Base-by-base conservation (phyloP, 2,888 invertebrate species). In the Ochlodes sylvanus region DNA sequence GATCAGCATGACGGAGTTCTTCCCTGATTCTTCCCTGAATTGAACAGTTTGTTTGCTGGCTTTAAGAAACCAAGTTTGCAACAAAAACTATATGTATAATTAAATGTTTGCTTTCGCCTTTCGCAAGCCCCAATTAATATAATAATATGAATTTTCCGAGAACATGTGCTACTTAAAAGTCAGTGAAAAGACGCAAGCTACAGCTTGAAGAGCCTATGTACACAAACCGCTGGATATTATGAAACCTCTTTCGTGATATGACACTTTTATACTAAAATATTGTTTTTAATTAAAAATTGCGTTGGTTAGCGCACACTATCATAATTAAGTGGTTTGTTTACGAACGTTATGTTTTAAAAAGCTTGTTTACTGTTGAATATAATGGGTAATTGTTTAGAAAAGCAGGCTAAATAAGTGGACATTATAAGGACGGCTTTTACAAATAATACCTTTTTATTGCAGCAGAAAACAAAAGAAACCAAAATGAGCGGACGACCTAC, bases 131-230 rank as follows among this genome's bases (percentile, higher is more conserved):
- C 38, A 9, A 12, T 38, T 38, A 12, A 38, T 38, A 38, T 38
- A 38, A 38, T 38, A 38, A 38, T 38, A 3, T 38, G 38, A 19
- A 50, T 32, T 54, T 54, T 32, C n/a, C 54, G 7, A n/a, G 54
- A 6, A n/a, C 9, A 52, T 52, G 32, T 32, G n/a, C 9, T 27
- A 14, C 52, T n/a, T 32, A 7, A 32, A 32, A 32, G 14, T 32
- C 61, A 61, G 32, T 21, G 32, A 41, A 41, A 4, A n/a, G 9
- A 44, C 63, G 60, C 17, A 50, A 55, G 41, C 56, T 64, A 67
- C 42, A 54, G 61, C 63, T 63, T 41, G 54, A 55, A 68, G 58
- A 69, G 61, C 42, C 69, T 71, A 62, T 64, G 69, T 57, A 65
- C 63, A 64, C 64, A 66, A 52, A 69, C 52, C 44, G 44, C 19